phyloP scores from a whole-genome alignment of 2,797 vertebrate genomes.

The Aviceda cuculoides region DNA sequence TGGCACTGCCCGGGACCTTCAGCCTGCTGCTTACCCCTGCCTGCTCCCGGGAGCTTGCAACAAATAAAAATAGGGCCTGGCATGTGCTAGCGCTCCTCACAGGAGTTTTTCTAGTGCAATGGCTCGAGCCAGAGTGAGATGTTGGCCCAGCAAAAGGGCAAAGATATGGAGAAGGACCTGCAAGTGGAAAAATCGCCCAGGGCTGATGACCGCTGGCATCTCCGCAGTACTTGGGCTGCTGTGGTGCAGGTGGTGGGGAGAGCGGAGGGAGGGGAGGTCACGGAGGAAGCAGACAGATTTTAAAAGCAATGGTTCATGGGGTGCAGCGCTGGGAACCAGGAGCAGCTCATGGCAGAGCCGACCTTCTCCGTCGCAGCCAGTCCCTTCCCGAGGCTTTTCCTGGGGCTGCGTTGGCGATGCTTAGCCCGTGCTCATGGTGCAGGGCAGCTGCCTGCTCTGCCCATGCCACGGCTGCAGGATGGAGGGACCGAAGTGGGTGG shows the following conservation, averaged over 20 bases:
- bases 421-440: neutral
- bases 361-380: neutral
- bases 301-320: neutral
- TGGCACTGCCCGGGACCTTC: neutral
- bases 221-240: neutral
- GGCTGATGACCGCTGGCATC: neutral
- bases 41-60: neutral
- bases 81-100: too few species aligned
- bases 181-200: neutral
- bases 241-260: neutral
- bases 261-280: neutral
- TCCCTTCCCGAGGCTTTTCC: neutral
- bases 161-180: neutral
- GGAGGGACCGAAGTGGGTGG: too few species aligned
- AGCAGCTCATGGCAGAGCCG: neutral
- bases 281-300: neutral
- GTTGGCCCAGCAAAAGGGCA: neutral
- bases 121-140: neutral
- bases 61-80: neutral
- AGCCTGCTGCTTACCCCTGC: neutral
- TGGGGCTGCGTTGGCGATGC: accelerated
- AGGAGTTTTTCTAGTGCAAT: neutral
- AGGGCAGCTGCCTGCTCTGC: neutral
- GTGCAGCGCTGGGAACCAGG: neutral
- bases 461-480: neutral